Evolutionary conservation across 2,888 invertebrate genomes (phyloP), one percentile per base, ranked within the genome.

Genomic region (Drosophila greeni): DNA sequence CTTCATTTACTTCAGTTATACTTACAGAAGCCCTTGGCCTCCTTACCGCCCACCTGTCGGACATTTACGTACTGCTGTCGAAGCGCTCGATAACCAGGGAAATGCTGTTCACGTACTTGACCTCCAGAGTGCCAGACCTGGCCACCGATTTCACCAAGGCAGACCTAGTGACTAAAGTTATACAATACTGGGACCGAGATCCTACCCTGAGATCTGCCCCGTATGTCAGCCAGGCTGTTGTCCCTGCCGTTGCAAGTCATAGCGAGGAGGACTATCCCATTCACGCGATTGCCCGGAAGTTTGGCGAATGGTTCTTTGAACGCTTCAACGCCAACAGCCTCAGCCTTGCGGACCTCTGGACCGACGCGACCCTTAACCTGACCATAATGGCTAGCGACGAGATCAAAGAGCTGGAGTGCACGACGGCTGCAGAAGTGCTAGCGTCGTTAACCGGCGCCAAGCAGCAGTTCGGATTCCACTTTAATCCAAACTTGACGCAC

Each of bases 401-500:
- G 1, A 49, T 70, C 0, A 78, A 75, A 14, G 84, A 86, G n/a
- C 29, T 82, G 26, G 56, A 79, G 3, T 82, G 76, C 42, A 18
- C 36, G 1, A 66, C 77, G 11, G 82, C 82, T 0, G 56, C 45
- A 6, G 67, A 79, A 0, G 86, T 91, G 14, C 86, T 89, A 1
- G 72, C 87, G 34, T 74, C 85, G 2, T 77, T 92, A 4, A 72
- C 83, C n/a, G 75, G 77, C 37, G 85, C 89, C 0, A 90, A 89
- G 66, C 60, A 79, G 3, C 87, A 90, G 42, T 89, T 91, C 75
- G 87, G 89, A 42, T 86, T 92, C 40, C 89, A 86, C 73, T 92
- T 93, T 73, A 92, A 92, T 87, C 92, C 92, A 0, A 93, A 93
- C 85, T 77, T 91, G 29, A 86, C 89, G 1, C 85, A 87, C 56